phyloP scores from a whole-genome alignment of 2,888 invertebrate species.

The Ichneumoninae sp. region DNA sequence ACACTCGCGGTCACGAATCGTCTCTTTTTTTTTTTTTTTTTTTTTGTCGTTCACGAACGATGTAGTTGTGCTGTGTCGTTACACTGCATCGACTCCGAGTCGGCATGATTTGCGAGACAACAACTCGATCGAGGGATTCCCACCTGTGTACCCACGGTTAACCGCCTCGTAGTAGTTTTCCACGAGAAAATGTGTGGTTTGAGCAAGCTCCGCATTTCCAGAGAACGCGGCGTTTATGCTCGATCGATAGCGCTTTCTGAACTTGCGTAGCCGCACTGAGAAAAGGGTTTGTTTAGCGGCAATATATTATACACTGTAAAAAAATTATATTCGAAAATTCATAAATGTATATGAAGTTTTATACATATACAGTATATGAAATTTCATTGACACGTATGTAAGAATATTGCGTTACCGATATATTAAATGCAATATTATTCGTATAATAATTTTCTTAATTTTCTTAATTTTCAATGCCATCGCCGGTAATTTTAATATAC shows the following conservation, averaged over 20 bases:
- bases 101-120: slow-evolving; percentile 31
- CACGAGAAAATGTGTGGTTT: slow-evolving; percentile 45
- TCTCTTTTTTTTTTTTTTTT: slow-evolving; percentile 50
- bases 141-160: slow-evolving; percentile 74
- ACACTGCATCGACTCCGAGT: slow-evolving; percentile 5
- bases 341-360: no score
- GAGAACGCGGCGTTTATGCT: background rate
- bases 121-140: background rate
- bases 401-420: no score
- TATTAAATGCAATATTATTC: no score
- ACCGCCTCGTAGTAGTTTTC: slow-evolving; percentile 69
- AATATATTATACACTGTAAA: no score
- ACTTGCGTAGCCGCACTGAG: no score
- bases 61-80: background rate
- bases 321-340: no score
- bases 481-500: no score
- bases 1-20: slow-evolving; percentile 65
- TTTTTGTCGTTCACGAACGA: background rate
- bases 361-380: no score
- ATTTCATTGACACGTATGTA: no score
- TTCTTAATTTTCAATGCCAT: no score
- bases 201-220: slow-evolving; percentile 16
- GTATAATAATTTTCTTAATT: no score
- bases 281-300: no score
- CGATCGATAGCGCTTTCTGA: background rate